Evolutionary conservation across 2,888 invertebrate species (phyloP), one percentile per base, ranked within the genome.

Genomic region (Blastobasis adustella): DNA sequence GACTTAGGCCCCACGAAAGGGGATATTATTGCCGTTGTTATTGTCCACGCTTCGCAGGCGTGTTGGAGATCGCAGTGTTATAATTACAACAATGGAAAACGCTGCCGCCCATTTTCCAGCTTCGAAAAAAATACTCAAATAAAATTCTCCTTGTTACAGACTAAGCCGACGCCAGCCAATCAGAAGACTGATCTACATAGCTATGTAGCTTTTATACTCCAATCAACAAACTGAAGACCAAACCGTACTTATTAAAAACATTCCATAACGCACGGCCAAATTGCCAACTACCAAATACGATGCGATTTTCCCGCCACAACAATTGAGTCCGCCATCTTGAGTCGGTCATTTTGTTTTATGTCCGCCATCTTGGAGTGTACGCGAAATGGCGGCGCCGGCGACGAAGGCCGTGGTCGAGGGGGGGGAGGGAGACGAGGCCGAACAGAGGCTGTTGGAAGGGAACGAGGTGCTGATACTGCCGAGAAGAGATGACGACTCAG

Each of bases 381-480:
- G n/a, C 50, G 48, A 82, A 62, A 83, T 83, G 80, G 70, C 79
- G 62, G 54, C 72, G 55, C 52, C 71, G 51, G 72, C 76, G 37
- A 69, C 71, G 54, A 73, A 63, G 52, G 63, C 66, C 55, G 66
- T 66, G 47, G 56, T 67, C 10, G 79, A 72, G 57, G 63, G 65
- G 49, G 73, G 72, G 46, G 63, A 58, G 9, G 56, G 62, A 0
- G 86, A 85, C 8, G 87, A 78, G 38, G 85, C 81, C 0, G 76
- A 76, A 5, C 82, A 83, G 66, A 82, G 80, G 55, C 65, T 87
- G 1, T 54, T 87, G 45, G 74, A 74, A 0, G 65, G 57, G 2
- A 76, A 75, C 39, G 66, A 67, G 54, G 72, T 73, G 48, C 9
- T 75, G 39, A 58, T 82, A 4, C 70, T 81, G 10, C 73, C 77